Evolutionary conservation across 2,797 vertebrate genomes (phyloP), one percentile per base, ranked within the genome.

Genomic region (Coreius guichenoti): DNA sequence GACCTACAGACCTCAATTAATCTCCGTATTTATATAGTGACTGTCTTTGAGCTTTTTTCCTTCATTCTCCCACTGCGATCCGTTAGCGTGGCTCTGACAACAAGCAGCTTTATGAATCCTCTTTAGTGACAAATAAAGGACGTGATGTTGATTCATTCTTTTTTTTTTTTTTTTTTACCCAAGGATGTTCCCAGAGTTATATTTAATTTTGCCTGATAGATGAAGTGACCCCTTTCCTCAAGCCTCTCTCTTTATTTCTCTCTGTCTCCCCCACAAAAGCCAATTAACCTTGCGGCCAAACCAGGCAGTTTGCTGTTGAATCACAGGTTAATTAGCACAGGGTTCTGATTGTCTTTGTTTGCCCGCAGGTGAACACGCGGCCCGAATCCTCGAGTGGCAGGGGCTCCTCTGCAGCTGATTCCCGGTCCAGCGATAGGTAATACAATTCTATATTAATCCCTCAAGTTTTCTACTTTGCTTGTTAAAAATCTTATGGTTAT

Each of bases 361-460:
- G 80, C 58, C 88, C 86, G 86, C 93, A 99, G 98, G 98, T 99
- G 91, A 99, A 98, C 92, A 99, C 98, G 0, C 95, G 97, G 87
- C 95, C 96, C 0, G 97, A 95, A 89, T 93, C 97, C 81, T 95
- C 95, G 92, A 96, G 95, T 89, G 96, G 96, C 91, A 95, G 95
- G 89, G 92, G 92, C 82, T 92, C 95, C 0, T 93, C 94, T 19
- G 92, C 95, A 83, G 93, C 96, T 12, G 97, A 99, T 87, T 93
- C 96, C 83, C 94, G 97, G 83, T 92, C 97, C 91, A 97, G 96
- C 94, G 97, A 97, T 96, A 98, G 98, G 98, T 99, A 51, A 51
- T 74, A 6, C 72, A 74, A 12, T 31, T 74, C 26, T 51, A 31
- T 51, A 21, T 49, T 12, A 74, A 49, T 33, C 5, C 29, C 70